phyloP scores from a whole-genome alignment of 2,888 invertebrate species.

The Frankliniella intonsa region DNA sequence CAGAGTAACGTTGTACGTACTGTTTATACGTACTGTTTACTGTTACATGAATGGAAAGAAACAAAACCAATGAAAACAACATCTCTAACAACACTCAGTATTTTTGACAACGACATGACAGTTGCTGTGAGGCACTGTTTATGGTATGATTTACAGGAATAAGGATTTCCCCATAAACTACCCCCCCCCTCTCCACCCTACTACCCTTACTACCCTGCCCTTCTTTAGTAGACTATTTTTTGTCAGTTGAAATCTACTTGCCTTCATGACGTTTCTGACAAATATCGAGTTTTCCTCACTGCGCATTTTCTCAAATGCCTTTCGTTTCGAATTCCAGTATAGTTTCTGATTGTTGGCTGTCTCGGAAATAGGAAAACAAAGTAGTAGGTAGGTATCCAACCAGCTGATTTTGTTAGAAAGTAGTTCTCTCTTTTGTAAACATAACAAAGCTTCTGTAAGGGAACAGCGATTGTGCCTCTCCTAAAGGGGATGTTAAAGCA shows the following conservation, averaged over 20 bases:
- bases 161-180: too few relatives aligned
- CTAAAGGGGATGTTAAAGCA: background rate
- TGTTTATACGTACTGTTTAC: background rate
- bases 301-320: background rate
- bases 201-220: background rate
- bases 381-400: background rate
- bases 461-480: background rate
- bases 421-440: background rate
- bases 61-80: background rate
- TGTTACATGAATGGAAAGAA: background rate
- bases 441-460: background rate
- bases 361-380: background rate
- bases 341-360: background rate
- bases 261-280: background rate
- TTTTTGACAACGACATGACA: too few relatives aligned
- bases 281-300: background rate
- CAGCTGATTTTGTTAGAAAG: slow-evolving; percentile 20
- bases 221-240: background rate
- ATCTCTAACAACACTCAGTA: background rate
- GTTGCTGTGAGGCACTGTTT: too few relatives aligned
- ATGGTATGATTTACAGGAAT: too few relatives aligned
- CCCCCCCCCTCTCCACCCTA: too few relatives aligned
- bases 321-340: background rate
- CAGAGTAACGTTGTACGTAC: background rate
- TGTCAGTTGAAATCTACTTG: background rate